phyloP scores from a whole-genome alignment of 2,888 invertebrate genomes.

The Melieria omissa region DNA sequence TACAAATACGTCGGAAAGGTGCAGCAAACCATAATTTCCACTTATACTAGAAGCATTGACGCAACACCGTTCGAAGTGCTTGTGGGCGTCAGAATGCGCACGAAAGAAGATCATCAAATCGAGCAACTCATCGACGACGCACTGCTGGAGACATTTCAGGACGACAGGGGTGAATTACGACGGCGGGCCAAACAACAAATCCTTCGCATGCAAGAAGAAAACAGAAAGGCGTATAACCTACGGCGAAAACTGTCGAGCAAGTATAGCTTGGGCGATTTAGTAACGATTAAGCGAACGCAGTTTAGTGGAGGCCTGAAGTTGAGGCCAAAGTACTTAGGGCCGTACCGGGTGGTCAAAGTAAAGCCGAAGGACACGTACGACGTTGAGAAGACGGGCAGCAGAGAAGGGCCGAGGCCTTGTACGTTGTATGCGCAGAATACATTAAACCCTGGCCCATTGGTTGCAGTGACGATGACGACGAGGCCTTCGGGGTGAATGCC shows the following conservation, averaged over 20 bases:
- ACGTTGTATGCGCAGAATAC: conserved; percentile 25
- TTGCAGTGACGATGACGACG: too few relatives aligned
- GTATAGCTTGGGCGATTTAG: background rate
- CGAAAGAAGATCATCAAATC: conserved; percentile 18
- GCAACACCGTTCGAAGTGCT: conserved; percentile 36
- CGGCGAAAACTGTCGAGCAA: background rate
- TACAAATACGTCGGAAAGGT: conserved; percentile 31
- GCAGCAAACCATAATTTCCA: conserved; percentile 33
- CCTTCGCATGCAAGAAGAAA: conserved; percentile 6
- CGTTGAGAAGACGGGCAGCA: too few relatives aligned
- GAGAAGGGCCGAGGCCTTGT: background rate
- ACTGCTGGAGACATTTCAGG: conserved; percentile 21
- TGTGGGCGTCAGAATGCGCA: conserved; percentile 25
- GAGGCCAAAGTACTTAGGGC: conserved; percentile 30
- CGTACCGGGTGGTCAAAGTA: conserved; percentile 11
- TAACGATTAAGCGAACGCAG: conserved; percentile 11
- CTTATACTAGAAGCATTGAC: conserved; percentile 26
- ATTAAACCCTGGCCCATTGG: conserved; percentile 28
- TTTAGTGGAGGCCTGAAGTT: conserved; percentile 30
- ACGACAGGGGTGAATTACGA: background rate
- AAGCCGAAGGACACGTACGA: too few relatives aligned
- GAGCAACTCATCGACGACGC: conserved; percentile 36
- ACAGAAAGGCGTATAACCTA: conserved; percentile 2
- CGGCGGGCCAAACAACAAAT: conserved; percentile 3
- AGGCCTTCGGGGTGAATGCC: too few relatives aligned